phyloP scores from a whole-genome alignment of 2,797 vertebrate genomes.

The Setipinna tenuifilis region DNA sequence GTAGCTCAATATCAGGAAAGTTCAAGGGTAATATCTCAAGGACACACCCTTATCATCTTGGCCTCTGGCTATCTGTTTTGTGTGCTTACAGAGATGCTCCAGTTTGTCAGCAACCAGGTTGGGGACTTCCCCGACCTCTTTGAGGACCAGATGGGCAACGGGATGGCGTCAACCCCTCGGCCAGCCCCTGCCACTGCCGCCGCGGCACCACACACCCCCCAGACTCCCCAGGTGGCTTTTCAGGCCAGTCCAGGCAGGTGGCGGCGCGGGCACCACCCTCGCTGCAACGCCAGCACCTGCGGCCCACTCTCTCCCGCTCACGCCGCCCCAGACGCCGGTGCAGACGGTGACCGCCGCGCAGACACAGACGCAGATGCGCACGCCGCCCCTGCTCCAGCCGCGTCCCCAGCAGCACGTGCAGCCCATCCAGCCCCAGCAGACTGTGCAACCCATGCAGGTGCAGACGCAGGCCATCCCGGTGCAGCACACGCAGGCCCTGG shows the following conservation, averaged over 20 bases:
- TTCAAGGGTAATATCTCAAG: background rate
- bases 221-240: constrained; percentile 57
- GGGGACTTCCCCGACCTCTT: constrained; percentile 94
- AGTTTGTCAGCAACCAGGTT: constrained; percentile 95
- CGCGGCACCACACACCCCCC: constrained; percentile 63
- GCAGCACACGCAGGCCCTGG: constrained; percentile 64
- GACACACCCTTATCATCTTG: background rate
- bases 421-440: constrained; percentile 64
- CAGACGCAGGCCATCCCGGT: constrained; percentile 64
- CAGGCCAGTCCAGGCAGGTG: constrained; percentile 45
- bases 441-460: constrained; percentile 61
- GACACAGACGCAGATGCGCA: constrained; percentile 62
- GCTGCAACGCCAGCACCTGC: constrained; percentile 37
- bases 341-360: constrained; percentile 62
- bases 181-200: constrained; percentile 29
- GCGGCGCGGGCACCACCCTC: constrained; percentile 54
- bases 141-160: constrained; percentile 82
- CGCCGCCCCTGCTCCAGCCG: constrained; percentile 77
- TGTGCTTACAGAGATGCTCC: constrained; percentile 88
- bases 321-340: constrained; percentile 70
- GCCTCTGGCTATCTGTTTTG: rapidly evolving
- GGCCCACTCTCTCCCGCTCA: constrained; percentile 64
- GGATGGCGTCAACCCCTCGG: constrained; percentile 31
- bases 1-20: background rate
- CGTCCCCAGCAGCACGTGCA: constrained; percentile 68